Conservation (phyloP, 2,888 invertebrate genomes). For the Quadroppia sp. region DNA sequence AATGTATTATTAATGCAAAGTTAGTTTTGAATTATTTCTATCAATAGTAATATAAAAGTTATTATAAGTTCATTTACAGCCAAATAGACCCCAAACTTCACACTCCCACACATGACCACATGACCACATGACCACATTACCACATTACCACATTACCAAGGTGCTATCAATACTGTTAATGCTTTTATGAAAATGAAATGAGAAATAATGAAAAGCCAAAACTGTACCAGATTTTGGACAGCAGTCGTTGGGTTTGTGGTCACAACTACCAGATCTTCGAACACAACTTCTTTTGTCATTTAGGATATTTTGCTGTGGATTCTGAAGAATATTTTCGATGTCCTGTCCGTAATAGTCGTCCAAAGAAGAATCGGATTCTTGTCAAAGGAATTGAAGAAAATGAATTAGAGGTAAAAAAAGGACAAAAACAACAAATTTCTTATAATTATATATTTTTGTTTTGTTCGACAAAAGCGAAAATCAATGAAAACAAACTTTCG, state of each 20-base stretch:
- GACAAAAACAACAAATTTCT: too few species aligned
- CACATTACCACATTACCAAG: too few species aligned
- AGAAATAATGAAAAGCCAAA: too few species aligned
- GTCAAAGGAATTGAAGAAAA: neutral
- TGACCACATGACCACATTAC: too few species aligned
- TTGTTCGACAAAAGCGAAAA: neutral
- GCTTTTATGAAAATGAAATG: neutral
- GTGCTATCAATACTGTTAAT: neutral
- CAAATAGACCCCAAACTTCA: too few species aligned
- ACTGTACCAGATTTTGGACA: conserved; percentile 65
- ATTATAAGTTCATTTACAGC: too few species aligned
- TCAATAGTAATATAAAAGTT: too few species aligned
- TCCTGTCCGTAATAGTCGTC: conserved; percentile 38
- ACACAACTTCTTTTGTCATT: conserved; percentile 59
- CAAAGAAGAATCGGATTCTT: neutral
- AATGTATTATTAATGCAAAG: conserved; percentile 8
- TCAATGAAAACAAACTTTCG: neutral
- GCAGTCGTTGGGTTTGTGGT: conserved; percentile 77
- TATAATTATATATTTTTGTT: conserved; percentile 11
- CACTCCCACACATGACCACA: too few species aligned
- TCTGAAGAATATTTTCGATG: conserved; percentile 23
- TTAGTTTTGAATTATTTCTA: neutral
- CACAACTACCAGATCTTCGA: conserved; percentile 74
- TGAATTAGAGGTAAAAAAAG: too few species aligned
- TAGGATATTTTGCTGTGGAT: neutral